Base-by-base conservation (phyloP, 2,888 invertebrate species). In the Salpingus planirostris region DNA sequence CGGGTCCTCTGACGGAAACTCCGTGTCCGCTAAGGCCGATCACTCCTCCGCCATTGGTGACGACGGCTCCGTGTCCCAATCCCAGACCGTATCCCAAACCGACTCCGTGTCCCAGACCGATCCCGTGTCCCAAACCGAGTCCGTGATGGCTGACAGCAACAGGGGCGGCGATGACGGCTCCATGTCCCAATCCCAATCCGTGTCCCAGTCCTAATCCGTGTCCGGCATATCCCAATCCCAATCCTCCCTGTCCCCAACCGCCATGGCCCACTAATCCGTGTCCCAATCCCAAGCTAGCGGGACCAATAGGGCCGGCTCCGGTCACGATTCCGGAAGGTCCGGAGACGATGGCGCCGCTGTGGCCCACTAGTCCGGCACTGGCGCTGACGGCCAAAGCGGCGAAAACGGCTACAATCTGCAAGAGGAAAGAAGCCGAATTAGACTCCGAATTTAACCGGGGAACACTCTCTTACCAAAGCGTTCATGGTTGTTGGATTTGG, bases 1-100 rank as follows among this genome's bases (percentile, higher is more conserved):
- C 44, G 3, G 55, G 55, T 24, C 57, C 55, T 11, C 36, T 39
- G n/a, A 55, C 49, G 4, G 47, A 36, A 3, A 50, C 51, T 15
- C 52, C 53, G 14, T 23, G 21, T 15, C 13, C 11, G 11, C 12
- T 13, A 18, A 15, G 10, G 10, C 35, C 35, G 11, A 30, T 40
- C 12, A 18, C 24, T 13, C 33, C 33, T 18, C 29, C 29, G 11
- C 31, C 26, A 25, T 15, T 21, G 10, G 11, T 12, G 5, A 3
- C 25, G 12, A 4, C 24, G 21, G 7, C 36, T 10, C 36, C 36
- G 23, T 29, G 27, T 29, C 25, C 33, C 2, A 28, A 8, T 28
- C 29, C 28, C 21, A 15, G 15, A 10, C 29, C 32, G 8, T 11
- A 36, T 18, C 41, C 43, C 18, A 48, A 38, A 7, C 34, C 24